Percentiles rank a stretch among this genome's conserved stretches.
phyloP scores from a whole-genome alignment of 2,113 vertebrate genomes.

The Bubalus kerabau region DNA sequence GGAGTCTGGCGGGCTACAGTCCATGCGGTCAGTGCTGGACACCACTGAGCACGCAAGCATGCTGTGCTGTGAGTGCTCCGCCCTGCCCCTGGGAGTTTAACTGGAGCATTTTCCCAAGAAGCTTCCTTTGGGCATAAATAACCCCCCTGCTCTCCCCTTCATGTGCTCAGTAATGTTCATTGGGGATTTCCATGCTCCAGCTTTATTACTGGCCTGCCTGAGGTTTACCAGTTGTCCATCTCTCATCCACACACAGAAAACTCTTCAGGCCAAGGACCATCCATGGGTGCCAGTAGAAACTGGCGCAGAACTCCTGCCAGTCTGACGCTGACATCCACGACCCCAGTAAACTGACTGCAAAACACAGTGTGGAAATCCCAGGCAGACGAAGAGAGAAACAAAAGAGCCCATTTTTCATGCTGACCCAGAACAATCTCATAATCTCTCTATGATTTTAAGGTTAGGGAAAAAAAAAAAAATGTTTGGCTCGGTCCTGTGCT shows the following conservation, averaged over 20 bases:
- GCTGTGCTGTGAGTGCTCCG: background rate
- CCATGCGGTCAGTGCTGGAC: accelerated
- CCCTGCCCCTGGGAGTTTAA: background rate
- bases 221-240: too few species aligned
- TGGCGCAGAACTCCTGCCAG: background rate
- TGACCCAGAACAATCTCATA: background rate
- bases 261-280: background rate
- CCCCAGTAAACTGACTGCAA: background rate
- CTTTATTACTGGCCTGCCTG: accelerated
- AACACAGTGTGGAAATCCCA: background rate
- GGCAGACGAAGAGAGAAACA: background rate
- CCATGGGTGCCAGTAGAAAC: background rate
- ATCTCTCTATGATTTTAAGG: background rate
- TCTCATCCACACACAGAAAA: background rate
- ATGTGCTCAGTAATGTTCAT: background rate
- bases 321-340: background rate
- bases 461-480: background rate
- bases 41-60: background rate
- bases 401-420: background rate
- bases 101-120: background rate
- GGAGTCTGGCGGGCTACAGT: background rate
- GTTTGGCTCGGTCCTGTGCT: background rate
- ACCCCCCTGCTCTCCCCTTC: background rate
- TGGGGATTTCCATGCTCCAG: accelerated
- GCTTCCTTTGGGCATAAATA: background rate